A percentile compares a stretch with the other conserved stretches of the same genome.
Evolutionary conservation across 2,113 vertebrate genomes (phyloP).

Genomic region (Coturnix japonica): DNA sequence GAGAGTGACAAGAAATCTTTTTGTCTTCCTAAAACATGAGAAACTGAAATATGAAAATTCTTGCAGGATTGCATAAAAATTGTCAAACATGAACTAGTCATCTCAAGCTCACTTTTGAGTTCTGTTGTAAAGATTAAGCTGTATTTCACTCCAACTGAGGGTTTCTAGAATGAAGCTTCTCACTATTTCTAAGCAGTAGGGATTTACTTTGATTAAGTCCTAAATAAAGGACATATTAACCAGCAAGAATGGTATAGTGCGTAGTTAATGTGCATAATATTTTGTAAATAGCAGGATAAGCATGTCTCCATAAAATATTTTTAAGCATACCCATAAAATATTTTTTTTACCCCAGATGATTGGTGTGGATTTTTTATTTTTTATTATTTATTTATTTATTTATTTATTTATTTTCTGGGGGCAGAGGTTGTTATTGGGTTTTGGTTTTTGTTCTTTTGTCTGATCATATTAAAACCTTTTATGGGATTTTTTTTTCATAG

Average conservation of each 20-base stretch:
- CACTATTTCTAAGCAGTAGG: neutral
- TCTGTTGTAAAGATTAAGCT: neutral
- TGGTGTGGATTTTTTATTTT: too few species aligned
- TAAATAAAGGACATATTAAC: neutral
- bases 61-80: neutral
- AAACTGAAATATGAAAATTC: neutral
- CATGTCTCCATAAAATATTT: neutral
- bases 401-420: too few species aligned
- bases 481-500: neutral
- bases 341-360: neutral
- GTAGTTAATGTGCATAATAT: neutral
- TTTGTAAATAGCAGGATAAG: neutral
- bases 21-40: neutral
- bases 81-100: neutral
- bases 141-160: neutral
- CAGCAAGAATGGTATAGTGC: neutral
- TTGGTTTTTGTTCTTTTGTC: too few species aligned
- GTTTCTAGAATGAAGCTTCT: neutral
- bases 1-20: accelerated
- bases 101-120: neutral
- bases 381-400: neutral
- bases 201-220: neutral
- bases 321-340: accelerated
- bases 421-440: too few species aligned
- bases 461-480: neutral